Evolutionary conservation across 1,140 invertebrate genomes (phyloP).

Genomic region (Drosophila parabipectinata): DNA sequence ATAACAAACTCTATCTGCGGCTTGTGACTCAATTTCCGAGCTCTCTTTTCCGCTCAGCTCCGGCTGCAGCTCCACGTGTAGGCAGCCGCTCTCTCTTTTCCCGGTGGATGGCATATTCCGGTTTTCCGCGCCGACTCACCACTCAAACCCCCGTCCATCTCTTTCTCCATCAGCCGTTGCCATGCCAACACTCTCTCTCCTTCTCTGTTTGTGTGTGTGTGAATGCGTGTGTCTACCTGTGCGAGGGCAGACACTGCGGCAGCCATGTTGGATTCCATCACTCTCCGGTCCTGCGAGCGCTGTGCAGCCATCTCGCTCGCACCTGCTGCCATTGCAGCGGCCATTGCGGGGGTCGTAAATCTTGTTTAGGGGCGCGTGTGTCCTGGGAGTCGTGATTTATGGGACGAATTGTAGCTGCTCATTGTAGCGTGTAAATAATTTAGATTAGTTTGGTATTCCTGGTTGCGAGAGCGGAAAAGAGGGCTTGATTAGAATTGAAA

Average conservation of each 20-base stretch:
- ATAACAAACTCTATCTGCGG: slow-evolving; percentile 35
- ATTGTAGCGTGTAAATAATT: slow-evolving; percentile 82
- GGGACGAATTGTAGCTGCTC: slow-evolving; percentile 79
- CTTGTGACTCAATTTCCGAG: slow-evolving; percentile 17
- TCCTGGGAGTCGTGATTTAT: slow-evolving; percentile 82
- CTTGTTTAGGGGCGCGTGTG: slow-evolving; percentile 80
- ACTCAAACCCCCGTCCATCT: slow-evolving; percentile 32
- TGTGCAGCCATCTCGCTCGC: slow-evolving; percentile 62
- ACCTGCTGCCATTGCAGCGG: slow-evolving; percentile 26
- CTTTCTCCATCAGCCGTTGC: slow-evolving; percentile 31
- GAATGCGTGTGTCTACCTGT: slow-evolving; percentile 71
- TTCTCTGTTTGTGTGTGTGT: slow-evolving; percentile 19
- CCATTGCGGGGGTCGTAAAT: slow-evolving; percentile 69
- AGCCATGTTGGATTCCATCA: slow-evolving; percentile 83
- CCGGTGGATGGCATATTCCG: slow-evolving; percentile 53
- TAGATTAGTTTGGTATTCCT: slow-evolving; percentile 76
- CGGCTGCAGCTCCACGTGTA: slow-evolving; percentile 11
- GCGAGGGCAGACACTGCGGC: slow-evolving; percentile 55
- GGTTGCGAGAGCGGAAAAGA: slow-evolving; percentile 11
- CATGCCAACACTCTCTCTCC: slow-evolving; percentile 66
- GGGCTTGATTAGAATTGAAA: slow-evolving; percentile 64
- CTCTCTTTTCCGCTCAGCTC: slow-evolving; percentile 10
- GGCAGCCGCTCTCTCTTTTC: slow-evolving; percentile 6
- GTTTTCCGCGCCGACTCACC: slow-evolving; percentile 77
- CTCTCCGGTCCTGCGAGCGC: slow-evolving; percentile 58